Evolutionary conservation across 2,113 vertebrate species (phyloP).

Genomic region (Onychostoma macrolepis): DNA sequence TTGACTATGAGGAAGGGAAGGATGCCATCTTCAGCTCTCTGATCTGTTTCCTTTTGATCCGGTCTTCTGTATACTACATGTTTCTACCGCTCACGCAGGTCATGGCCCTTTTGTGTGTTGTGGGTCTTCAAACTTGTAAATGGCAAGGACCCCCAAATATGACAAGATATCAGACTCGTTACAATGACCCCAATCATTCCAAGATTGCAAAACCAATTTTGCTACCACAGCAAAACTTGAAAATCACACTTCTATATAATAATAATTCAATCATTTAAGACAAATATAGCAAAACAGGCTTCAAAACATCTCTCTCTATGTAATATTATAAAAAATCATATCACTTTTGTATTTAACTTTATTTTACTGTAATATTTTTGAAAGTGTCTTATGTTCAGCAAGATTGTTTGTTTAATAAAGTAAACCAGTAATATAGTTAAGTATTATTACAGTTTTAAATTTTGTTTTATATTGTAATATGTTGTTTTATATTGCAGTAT

Average conservation of each 20-base stretch:
- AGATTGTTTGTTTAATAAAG: too few species aligned
- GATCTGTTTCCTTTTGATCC: slow-evolving; percentile 22
- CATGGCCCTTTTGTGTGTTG: neutral
- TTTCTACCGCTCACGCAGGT: neutral
- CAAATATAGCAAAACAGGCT: neutral
- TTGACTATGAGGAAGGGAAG: neutral
- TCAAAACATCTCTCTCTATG: neutral
- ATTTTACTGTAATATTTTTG: too few species aligned
- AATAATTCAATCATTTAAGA: neutral
- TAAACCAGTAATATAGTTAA: neutral
- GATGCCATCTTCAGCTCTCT: slow-evolving; percentile 9
- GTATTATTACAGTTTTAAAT: neutral
- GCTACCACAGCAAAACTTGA: neutral
- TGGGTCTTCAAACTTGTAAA: neutral
- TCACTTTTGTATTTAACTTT: too few species aligned
- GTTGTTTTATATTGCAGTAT: neutral
- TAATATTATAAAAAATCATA: too few species aligned
- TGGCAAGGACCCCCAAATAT: neutral
- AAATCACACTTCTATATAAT: neutral
- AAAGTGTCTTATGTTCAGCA: too few species aligned
- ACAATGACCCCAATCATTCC: neutral
- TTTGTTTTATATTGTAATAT: neutral
- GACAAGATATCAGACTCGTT: neutral
- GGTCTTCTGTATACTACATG: neutral
- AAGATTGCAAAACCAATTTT: neutral